Conservation (phyloP, 2,888 invertebrate genomes). For the Archaeoteleia sp. region DNA sequence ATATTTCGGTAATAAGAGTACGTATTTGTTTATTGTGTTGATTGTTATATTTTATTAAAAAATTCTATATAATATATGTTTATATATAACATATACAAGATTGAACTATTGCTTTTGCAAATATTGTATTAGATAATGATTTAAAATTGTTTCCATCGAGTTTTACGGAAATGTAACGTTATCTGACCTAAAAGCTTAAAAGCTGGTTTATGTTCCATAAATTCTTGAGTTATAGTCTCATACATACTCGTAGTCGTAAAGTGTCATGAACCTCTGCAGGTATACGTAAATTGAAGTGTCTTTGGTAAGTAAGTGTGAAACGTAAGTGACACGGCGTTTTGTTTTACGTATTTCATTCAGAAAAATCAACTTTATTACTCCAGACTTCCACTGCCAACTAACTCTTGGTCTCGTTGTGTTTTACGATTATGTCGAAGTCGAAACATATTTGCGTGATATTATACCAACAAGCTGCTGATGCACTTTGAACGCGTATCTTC, state of each 20-base stretch:
- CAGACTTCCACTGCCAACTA: conserved; percentile 13
- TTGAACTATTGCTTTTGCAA: no score
- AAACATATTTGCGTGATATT: conserved; percentile 12
- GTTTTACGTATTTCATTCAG: conserved; percentile 23
- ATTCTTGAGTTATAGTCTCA: conserved; percentile 15
- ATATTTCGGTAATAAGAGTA: no score
- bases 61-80: no score
- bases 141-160: conserved; percentile 19
- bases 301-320: conserved; percentile 14
- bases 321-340: conserved; percentile 22
- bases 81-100: no score
- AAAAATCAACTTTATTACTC: conserved; percentile 7
- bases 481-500: conserved; percentile 7
- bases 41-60: no score
- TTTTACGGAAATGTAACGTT: conserved; percentile 19
- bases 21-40: no score
- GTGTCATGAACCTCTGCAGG: conserved; percentile 12
- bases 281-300: conserved; percentile 18
- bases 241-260: conserved; percentile 16
- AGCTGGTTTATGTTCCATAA: conserved; percentile 36
- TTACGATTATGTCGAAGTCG: conserved; percentile 3
- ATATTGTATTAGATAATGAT: not conserved
- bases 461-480: conserved; percentile 17
- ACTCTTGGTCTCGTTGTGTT: not conserved
- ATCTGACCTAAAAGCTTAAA: conserved; percentile 20